These are phyloP conservation scores for Tetramorium bicarinatum DNA, from an alignment of 2,888 invertebrate genomes.

Conservation along the genomic window DNA sequence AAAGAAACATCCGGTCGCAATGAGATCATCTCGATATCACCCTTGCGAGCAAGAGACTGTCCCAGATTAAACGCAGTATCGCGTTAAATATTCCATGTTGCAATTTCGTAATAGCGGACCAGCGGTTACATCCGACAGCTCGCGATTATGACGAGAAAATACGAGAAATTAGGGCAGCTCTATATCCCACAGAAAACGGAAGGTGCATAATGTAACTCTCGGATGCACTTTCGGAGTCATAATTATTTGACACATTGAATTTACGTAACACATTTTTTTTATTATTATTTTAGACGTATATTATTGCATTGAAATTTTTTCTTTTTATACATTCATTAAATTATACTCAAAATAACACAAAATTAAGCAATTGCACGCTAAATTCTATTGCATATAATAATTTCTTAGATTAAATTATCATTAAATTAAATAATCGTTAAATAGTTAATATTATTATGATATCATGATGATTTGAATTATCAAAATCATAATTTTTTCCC, in stretches of 20 bases:
- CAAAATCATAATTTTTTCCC: neutral
- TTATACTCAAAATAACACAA: neutral
- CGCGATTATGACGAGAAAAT: constrained; percentile 50
- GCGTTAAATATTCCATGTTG: constrained; percentile 47
- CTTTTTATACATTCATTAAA: neutral
- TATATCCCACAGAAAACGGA: constrained; percentile 25
- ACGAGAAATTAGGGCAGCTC: constrained; percentile 27
- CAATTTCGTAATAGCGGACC: constrained; percentile 45
- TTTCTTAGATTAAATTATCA: neutral
- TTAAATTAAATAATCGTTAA: neutral
- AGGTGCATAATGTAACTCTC: constrained; percentile 22
- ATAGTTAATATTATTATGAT: neutral
- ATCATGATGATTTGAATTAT: neutral
- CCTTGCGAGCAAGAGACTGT: constrained; percentile 32
- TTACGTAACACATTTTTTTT: neutral
- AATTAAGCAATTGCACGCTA: neutral
- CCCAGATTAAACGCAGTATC: constrained; percentile 28
- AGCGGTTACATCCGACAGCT: constrained; percentile 36
- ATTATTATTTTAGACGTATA: neutral
- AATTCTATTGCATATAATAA: neutral
- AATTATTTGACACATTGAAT: neutral
- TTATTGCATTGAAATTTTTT: neutral
- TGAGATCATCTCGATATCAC: constrained; percentile 38
- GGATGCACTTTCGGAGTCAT: constrained; percentile 26
- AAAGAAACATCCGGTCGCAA: constrained; percentile 40